These are phyloP conservation scores for Capreolus pygargus DNA, from an alignment of 2,113 vertebrate species.

Conservation along the genomic window DNA sequence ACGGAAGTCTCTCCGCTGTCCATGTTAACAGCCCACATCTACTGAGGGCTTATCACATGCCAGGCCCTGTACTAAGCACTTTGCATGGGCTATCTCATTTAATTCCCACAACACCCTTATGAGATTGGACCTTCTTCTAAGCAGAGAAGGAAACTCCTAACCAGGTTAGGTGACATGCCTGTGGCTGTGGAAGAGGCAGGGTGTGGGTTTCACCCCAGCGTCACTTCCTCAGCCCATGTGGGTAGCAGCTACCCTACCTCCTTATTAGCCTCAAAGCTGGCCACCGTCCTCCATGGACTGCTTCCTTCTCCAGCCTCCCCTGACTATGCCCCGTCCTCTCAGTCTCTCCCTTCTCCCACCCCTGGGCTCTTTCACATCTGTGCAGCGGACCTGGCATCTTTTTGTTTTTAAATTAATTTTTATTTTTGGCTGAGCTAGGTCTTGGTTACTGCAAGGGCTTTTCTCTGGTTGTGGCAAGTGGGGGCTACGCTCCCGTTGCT, in stretches of 20 bases:
- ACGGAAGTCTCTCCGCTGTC: not conserved
- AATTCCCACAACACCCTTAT: not conserved
- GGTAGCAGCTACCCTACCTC: not conserved
- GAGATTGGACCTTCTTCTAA: not conserved
- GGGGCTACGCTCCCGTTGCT: not conserved
- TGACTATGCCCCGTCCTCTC: rapidly evolving
- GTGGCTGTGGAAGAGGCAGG: not conserved
- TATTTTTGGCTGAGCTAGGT: not conserved
- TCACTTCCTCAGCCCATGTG: not conserved
- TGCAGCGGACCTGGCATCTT: not conserved
- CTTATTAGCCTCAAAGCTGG: rapidly evolving
- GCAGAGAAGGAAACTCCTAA: not conserved
- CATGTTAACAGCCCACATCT: rapidly evolving
- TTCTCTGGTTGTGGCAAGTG: not conserved
- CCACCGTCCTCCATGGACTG: not conserved
- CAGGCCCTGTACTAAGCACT: not conserved
- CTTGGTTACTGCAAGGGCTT: not conserved
- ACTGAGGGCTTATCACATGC: not conserved
- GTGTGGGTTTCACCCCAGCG: not conserved
- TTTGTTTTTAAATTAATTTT: not conserved
- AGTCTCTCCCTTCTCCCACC: not conserved
- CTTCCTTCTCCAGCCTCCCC: not conserved
- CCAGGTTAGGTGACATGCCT: not conserved
- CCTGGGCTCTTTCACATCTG: not conserved
- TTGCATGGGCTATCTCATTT: not conserved